Evolutionary conservation across 1,140 invertebrate species (phyloP), one percentile per base, ranked within the genome.

Genomic region (Trichomalopsis sarcophagae): DNA sequence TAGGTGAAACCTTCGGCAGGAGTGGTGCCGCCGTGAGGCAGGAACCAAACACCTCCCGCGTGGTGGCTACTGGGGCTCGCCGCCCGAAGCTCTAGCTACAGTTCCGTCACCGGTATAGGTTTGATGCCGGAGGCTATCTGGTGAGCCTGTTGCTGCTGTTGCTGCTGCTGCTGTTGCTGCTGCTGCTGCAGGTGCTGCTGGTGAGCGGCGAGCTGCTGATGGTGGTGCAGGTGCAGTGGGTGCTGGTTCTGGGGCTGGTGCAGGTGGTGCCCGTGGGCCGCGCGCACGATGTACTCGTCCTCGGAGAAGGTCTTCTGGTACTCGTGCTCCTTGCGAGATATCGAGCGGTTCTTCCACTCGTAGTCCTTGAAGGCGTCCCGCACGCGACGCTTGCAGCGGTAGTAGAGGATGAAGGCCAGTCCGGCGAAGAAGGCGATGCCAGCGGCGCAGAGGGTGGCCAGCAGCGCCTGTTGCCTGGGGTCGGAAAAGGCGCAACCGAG

Each of bases 41-140:
- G 85, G 82, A 93, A 92, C 92, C 93, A 93, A 68, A 92, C 91
- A 79, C 92, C 94, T 90, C 94, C 94, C 89, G 94, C 75, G 17
- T 86, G 85, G 21, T 81, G 84, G 55, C 85, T 87, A 82, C 94
- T 94, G 93, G 95, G 95, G 94, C 95, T 95, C 90, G 96, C 95
- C 93, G 96, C 95, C 95, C 96, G 96, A 94, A 96, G 95, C 95
- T 97, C 96, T 97, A 97, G 97, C 97, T 97, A 98, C 96, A 98
- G 97, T 93, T 97, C 97, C 93, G 97, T 98, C 86, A 97, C 97
- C 69, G 97, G 97, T 89, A 97, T 97, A 6, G 96, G 96, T 90
- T 97, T 94, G 23, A 95, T 93, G 91, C 95, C 94, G 89, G 90
- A 87, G 91, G 94, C 94, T 89, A 95, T 93, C 90, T 90, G 93